Evolutionary conservation across 2,888 invertebrate species (phyloP), one percentile per base, ranked within the genome.

Genomic region (Drosophila phalerata): DNA sequence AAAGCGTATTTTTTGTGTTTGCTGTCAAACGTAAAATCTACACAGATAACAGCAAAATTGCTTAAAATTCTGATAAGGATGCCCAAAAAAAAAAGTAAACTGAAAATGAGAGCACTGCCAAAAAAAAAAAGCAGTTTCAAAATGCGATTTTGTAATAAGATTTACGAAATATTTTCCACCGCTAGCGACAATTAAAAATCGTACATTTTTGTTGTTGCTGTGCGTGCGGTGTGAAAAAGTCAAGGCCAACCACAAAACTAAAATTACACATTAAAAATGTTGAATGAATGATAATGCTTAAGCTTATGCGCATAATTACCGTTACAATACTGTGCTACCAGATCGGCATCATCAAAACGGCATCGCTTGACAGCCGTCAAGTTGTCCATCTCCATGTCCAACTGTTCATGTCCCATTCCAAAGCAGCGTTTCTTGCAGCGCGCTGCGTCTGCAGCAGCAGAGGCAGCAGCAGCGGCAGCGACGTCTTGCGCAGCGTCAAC

Each of bases 361-460:
- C 91, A 91, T 17, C 91, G 88, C 69, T 91, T 91, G 66, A 86
- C 83, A 49, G 81, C 73, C 62, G 80, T 69, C 69, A 77, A 66
- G 51, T 70, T 65, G 47, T 74, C 67, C 69, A 71, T 61, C 65
- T 71, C 76, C 64, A 40, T 64, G 22, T 71, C 77, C 71, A 67
- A 38, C 68, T 55, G 52, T 34, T 73, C 68, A n/a, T 77, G 75
- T 51, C 70, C 81, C 58, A 70, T 71, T 34, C 70, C 78, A 60
- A 83, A 86, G 65, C 82, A 81, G 38, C 91, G 91, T 75, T 91
- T 91, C 73, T 91, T 91, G 73, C 91, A 90, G 48, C 91, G 91
- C 22, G 73, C 66, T 19, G 48, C 63, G 10, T 37, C 32, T 32
- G 47, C 55, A 47, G 49, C 3, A 4, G 19, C 22, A 19, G 49